These are phyloP conservation scores for Erethizon dorsatum DNA, from an alignment of 2,797 vertebrate genomes.

Conservation along the genomic window DNA sequence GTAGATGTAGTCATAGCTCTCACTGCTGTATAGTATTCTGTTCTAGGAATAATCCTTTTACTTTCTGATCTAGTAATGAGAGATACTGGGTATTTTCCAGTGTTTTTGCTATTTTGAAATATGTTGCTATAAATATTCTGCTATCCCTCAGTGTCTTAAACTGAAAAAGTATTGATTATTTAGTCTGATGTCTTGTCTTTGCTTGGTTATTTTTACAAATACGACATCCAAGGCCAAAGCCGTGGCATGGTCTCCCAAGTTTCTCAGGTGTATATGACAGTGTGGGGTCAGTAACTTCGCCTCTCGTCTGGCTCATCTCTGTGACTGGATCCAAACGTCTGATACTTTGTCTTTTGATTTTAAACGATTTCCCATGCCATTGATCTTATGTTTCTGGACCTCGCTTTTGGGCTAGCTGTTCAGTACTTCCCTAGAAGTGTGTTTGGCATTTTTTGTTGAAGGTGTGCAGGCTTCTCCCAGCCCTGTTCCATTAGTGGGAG, in stretches of 20 bases:
- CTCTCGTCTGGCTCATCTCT: background rate
- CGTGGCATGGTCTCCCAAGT: background rate
- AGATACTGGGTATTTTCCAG: background rate
- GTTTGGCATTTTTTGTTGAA: background rate
- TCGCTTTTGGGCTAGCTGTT: background rate
- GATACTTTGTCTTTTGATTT: constrained; percentile 8
- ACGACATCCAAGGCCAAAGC: background rate
- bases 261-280: background rate
- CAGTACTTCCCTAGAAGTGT: background rate
- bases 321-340: background rate
- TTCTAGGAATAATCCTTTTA: background rate
- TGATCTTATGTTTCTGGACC: background rate
- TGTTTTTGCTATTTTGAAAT: background rate
- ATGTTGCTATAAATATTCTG: constrained; percentile 18
- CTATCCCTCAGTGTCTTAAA: background rate
- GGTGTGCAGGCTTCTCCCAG: background rate
- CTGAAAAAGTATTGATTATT: background rate
- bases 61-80: background rate
- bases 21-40: background rate
- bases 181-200: background rate
- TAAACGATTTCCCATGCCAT: background rate
- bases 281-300: background rate
- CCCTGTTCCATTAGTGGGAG: background rate
- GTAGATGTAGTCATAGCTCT: background rate
- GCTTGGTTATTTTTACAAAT: background rate